Conservation (phyloP, 2,113 vertebrate genomes). For the Enhydra lutris region DNA sequence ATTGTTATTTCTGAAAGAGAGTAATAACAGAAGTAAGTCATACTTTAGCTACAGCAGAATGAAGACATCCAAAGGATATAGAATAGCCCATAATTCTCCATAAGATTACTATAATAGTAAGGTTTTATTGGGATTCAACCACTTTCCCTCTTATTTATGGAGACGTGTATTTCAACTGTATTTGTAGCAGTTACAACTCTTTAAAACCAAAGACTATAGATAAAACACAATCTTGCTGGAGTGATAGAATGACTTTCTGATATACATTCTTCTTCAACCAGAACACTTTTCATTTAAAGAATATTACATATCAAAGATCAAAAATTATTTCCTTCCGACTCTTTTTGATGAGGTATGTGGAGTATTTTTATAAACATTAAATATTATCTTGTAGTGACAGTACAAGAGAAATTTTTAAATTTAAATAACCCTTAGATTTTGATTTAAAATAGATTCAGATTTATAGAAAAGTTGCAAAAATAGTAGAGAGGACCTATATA, state of each 20-base stretch:
- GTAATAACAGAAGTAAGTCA: conserved; percentile 36
- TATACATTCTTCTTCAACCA: conserved; percentile 32
- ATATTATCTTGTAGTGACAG: not conserved
- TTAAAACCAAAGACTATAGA: conserved; percentile 48
- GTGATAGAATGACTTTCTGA: conserved; percentile 22
- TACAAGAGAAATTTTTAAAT: not conserved
- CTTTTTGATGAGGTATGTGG: not conserved
- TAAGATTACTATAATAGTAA: conserved; percentile 9
- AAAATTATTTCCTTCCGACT: conserved; percentile 13
- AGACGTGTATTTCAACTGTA: conserved; percentile 27
- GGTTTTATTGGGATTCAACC: conserved; percentile 41
- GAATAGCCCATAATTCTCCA: conserved; percentile 15
- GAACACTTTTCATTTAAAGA: conserved; percentile 32
- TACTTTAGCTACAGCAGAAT: not conserved
- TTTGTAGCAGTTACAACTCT: conserved; percentile 36
- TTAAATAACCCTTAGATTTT: not conserved
- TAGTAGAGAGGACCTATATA: not conserved
- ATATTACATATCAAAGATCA: not conserved
- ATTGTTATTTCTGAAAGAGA: not conserved
- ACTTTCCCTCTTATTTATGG: conserved; percentile 41
- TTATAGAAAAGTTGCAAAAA: not conserved
- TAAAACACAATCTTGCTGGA: conserved; percentile 37
- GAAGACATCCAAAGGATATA: not conserved
- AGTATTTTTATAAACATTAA: conserved; percentile 28
- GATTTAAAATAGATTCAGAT: not conserved